Evolutionary conservation across 2,888 invertebrate genomes (phyloP).

Genomic region (Lasioglossum villosulum): DNA sequence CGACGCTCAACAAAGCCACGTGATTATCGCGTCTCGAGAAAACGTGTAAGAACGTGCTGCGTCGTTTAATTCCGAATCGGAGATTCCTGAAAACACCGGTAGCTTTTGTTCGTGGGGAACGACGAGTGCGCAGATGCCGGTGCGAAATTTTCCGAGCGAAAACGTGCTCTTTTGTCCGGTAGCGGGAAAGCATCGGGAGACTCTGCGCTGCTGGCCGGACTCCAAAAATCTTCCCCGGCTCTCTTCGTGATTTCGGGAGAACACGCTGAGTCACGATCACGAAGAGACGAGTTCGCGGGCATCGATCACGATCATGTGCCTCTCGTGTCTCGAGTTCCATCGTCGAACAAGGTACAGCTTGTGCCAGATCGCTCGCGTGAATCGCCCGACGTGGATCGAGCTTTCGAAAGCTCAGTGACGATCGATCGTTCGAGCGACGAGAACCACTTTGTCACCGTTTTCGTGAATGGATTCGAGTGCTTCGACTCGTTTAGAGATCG

Average conservation of each 20-base stretch:
- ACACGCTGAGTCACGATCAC: slow-evolving; percentile 78
- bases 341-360: neutral
- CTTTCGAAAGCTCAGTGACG: neutral
- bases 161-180: slow-evolving; percentile 57
- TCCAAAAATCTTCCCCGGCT: slow-evolving; percentile 61
- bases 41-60: neutral
- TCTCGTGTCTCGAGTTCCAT: slow-evolving; percentile 34
- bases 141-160: slow-evolving; percentile 43
- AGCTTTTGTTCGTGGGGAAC: neutral
- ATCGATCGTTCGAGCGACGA: slow-evolving; percentile 1
- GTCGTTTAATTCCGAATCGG: neutral
- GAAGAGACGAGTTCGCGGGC: slow-evolving; percentile 68
- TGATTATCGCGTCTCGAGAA: neutral
- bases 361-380: slow-evolving; percentile 56
- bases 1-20: neutral
- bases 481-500: neutral
- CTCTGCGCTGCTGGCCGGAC: slow-evolving; percentile 59
- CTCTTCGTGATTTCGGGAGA: slow-evolving; percentile 67
- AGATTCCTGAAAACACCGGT: neutral
- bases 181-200: slow-evolving; percentile 39
- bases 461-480: slow-evolving; percentile 21
- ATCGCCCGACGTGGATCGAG: slow-evolving; percentile 50
- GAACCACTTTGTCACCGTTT: neutral
- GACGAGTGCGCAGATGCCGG: slow-evolving; percentile 6
- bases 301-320: slow-evolving; percentile 75